Conservation (phyloP, 2,797 vertebrate genomes). For the Eutrigla gurnardus region DNA sequence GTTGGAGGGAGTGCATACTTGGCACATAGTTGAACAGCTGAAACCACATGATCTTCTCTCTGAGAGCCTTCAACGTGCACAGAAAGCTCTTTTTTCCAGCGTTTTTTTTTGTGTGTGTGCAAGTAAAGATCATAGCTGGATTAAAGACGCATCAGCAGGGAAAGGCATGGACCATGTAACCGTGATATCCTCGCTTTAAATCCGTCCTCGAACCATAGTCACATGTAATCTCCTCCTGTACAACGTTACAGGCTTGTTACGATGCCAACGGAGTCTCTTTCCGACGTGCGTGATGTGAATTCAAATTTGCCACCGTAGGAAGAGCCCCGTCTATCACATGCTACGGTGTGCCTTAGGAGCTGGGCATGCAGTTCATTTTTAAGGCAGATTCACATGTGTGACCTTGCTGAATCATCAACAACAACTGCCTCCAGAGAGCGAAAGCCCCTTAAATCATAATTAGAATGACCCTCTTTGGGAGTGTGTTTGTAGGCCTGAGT, state of each 20-base stretch:
- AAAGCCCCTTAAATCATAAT: constrained; percentile 8
- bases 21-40: background rate
- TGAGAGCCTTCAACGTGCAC: background rate
- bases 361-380: background rate
- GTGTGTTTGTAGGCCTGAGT: background rate
- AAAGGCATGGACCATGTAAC: background rate
- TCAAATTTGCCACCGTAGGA: background rate
- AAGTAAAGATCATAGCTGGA: background rate
- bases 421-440: background rate
- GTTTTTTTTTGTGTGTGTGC: background rate
- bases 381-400: background rate
- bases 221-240: background rate
- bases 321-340: background rate
- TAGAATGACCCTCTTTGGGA: background rate
- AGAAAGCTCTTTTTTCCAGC: background rate
- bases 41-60: background rate
- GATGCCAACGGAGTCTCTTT: background rate
- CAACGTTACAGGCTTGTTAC: background rate
- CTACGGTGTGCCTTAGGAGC: background rate
- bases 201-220: background rate
- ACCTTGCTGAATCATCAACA: background rate
- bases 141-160: background rate
- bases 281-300: background rate
- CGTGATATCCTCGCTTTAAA: background rate
- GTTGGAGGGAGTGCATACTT: background rate